Evolutionary conservation across 2,113 vertebrate species (phyloP).

Genomic region (Tragulus kanchil): DNA sequence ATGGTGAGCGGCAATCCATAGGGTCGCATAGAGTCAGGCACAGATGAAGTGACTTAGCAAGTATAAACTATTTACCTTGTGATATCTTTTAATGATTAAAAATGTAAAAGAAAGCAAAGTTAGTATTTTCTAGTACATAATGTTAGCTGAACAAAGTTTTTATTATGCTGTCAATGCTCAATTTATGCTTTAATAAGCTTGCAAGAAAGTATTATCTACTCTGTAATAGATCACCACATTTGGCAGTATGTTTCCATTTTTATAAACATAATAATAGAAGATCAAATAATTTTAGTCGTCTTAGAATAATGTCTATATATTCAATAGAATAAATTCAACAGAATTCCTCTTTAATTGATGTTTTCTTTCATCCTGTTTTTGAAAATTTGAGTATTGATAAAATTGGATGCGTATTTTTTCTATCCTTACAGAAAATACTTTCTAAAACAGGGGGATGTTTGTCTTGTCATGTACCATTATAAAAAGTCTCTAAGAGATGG

Average conservation of each 20-base stretch:
- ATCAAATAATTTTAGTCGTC: neutral
- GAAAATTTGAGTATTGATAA: neutral
- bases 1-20: too few relatives aligned
- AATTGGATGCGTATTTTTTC: neutral
- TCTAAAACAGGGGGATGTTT: conserved; percentile 38
- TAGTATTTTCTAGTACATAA: neutral
- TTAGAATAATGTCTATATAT: conserved; percentile 6
- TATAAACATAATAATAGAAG: neutral
- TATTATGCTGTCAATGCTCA: neutral
- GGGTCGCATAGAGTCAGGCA: too few relatives aligned
- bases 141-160: conserved; percentile 39
- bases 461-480: conserved; percentile 56
- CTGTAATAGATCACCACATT: neutral
- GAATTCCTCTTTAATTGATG: neutral
- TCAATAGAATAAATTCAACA: neutral
- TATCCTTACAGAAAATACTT: neutral
- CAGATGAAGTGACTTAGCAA: too few relatives aligned
- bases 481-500: neutral
- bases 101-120: neutral
- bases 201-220: neutral
- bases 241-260: neutral
- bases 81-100: neutral
- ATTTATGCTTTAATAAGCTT: conserved; percentile 21
- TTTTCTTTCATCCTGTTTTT: neutral
- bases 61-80: neutral